A percentile compares a stretch with the other conserved stretches of the same genome.
Evolutionary conservation across 2,888 invertebrate genomes (phyloP).

Genomic region (Epicampocera succincta): DNA sequence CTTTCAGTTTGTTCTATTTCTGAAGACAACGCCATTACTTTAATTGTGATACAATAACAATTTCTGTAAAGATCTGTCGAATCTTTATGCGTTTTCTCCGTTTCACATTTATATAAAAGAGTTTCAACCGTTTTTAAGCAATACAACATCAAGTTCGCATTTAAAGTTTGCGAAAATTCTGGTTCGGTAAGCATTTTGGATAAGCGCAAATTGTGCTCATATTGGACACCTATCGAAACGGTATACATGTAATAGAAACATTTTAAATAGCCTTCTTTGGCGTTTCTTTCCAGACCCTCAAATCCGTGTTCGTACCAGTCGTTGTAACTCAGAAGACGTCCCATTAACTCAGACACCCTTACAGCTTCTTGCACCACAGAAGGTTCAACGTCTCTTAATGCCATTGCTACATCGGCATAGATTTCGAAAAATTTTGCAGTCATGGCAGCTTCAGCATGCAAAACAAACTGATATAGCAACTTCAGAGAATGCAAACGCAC

Average conservation of each 20-base stretch:
- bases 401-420: constrained; percentile 77
- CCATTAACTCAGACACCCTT: constrained; percentile 79
- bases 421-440: constrained; percentile 80
- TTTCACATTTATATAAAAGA: constrained; percentile 71
- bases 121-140: constrained; percentile 75
- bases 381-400: constrained; percentile 77
- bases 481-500: constrained; percentile 80
- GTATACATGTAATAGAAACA: constrained; percentile 79
- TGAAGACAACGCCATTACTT: constrained; percentile 77
- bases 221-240: constrained; percentile 70
- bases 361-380: constrained; percentile 76
- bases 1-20: constrained; percentile 66
- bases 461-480: constrained; percentile 79
- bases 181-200: constrained; percentile 73
- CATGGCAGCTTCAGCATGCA: constrained; percentile 80
- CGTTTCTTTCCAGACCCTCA: constrained; percentile 76
- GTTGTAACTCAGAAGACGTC: constrained; percentile 76
- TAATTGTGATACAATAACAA: constrained; percentile 77
- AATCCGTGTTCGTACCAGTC: constrained; percentile 80
- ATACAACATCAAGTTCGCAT: constrained; percentile 76
- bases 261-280: constrained; percentile 77
- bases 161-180: constrained; percentile 76
- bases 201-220: constrained; percentile 74
- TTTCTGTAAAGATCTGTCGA: constrained; percentile 68
- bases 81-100: constrained; percentile 47